phyloP scores from a whole-genome alignment of 2,888 invertebrate species.

The Epinotia bilunana region DNA sequence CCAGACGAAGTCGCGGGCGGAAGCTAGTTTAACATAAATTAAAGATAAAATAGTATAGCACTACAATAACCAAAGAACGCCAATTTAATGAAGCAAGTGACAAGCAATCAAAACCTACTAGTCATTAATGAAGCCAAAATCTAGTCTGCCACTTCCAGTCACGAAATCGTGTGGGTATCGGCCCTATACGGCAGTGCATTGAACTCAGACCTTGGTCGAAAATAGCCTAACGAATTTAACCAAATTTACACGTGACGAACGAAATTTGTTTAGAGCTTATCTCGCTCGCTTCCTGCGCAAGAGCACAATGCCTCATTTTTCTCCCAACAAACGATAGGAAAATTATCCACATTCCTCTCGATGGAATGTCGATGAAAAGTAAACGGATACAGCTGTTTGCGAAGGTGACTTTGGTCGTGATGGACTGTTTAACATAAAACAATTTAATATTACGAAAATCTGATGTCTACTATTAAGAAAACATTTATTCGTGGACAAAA shows the following conservation, averaged over 20 bases:
- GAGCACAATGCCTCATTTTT: slow-evolving; percentile 59
- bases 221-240: slow-evolving; percentile 73
- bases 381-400: slow-evolving; percentile 32
- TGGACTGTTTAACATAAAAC: no score
- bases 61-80: no score
- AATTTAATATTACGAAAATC: no score
- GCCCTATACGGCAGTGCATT: slow-evolving; percentile 66
- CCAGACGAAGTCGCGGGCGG: no score
- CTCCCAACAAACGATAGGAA: slow-evolving; percentile 50
- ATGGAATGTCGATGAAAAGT: slow-evolving; percentile 33
- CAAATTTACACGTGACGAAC: slow-evolving; percentile 67
- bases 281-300: slow-evolving; percentile 51
- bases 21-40: no score
- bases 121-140: background rate
- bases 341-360: slow-evolving; percentile 38
- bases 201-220: slow-evolving; percentile 73
- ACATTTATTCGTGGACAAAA: no score
- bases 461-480: no score
- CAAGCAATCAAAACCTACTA: no score
- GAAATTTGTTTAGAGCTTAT: slow-evolving; percentile 72
- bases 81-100: no score
- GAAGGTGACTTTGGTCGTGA: background rate
- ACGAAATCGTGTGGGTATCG: slow-evolving; percentile 47
- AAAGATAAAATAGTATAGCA: no score
- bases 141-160: slow-evolving; percentile 28